Evolutionary conservation across 1,140 invertebrate genomes (phyloP).

Genomic region (Nomia melanderi): DNA sequence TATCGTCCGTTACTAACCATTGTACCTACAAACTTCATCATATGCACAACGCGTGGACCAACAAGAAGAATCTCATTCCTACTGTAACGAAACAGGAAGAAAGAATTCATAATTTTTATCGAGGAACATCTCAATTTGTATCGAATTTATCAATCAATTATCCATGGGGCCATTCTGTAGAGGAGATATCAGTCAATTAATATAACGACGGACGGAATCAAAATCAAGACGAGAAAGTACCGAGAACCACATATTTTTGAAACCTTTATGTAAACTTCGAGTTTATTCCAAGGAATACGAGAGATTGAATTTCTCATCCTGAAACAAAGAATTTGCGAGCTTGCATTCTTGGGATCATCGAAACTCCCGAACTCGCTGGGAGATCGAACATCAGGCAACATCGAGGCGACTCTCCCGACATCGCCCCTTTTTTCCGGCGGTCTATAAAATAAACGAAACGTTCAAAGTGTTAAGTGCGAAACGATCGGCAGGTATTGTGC

Average conservation of each 20-base stretch:
- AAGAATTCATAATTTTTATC: constrained; percentile 25
- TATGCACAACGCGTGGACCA: constrained; percentile 46
- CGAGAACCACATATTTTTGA: constrained; percentile 62
- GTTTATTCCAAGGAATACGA: too few species aligned
- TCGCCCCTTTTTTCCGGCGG: neutral
- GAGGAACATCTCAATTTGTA: constrained; percentile 6
- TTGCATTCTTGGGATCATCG: neutral
- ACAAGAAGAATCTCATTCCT: constrained; percentile 18
- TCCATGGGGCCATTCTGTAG: constrained; percentile 53
- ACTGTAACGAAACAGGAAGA: neutral
- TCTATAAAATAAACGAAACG: neutral
- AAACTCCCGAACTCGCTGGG: neutral
- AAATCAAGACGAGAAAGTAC: neutral
- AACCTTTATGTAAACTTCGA: constrained; percentile 51
- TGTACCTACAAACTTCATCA: constrained; percentile 1
- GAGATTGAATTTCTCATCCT: too few species aligned
- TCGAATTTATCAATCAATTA: constrained; percentile 22
- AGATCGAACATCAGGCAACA: constrained; percentile 19
- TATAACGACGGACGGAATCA: neutral
- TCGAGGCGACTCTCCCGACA: constrained; percentile 49
- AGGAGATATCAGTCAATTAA: constrained; percentile 64
- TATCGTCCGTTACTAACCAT: neutral
- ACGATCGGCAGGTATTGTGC: constrained; percentile 71
- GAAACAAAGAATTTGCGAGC: neutral
- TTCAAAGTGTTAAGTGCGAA: constrained; percentile 57